Conservation (phyloP, 1,140 invertebrate genomes). For the Anastatus disparis region DNA sequence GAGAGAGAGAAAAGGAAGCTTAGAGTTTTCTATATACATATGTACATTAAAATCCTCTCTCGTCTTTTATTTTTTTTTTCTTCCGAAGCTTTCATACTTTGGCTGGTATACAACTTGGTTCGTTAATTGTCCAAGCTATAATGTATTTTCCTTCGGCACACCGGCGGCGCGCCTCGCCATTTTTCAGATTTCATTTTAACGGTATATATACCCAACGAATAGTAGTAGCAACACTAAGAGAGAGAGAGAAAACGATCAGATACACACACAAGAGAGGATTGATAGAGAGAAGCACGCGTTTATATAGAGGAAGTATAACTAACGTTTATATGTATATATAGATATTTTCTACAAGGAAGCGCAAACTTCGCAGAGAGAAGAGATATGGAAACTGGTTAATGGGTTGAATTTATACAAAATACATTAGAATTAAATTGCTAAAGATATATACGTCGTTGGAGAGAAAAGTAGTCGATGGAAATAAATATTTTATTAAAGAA, state of each 20-base stretch:
- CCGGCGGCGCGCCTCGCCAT: no score
- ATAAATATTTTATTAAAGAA: constrained; percentile 11
- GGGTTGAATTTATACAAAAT: background rate
- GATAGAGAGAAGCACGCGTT: background rate
- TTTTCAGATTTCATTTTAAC: constrained; percentile 24
- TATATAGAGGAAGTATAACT: background rate
- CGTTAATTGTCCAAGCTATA: no score
- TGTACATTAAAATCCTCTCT: no score
- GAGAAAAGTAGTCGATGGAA: background rate
- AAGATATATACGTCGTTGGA: background rate
- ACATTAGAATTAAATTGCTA: background rate
- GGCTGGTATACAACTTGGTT: no score
- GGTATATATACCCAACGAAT: background rate
- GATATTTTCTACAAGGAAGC: background rate
- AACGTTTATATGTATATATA: no score
- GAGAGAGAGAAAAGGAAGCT: no score
- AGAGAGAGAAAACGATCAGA: background rate
- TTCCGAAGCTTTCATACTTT: no score
- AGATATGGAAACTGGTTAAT: constrained; percentile 4
- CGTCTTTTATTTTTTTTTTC: no score
- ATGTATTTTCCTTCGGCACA: no score
- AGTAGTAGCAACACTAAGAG: no score
- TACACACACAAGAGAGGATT: background rate
- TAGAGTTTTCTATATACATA: no score
- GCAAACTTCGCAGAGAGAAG: background rate